These are phyloP conservation scores for Pseudomugil tenellus DNA, from an alignment of 2,797 vertebrate genomes.

Conservation along the genomic window DNA sequence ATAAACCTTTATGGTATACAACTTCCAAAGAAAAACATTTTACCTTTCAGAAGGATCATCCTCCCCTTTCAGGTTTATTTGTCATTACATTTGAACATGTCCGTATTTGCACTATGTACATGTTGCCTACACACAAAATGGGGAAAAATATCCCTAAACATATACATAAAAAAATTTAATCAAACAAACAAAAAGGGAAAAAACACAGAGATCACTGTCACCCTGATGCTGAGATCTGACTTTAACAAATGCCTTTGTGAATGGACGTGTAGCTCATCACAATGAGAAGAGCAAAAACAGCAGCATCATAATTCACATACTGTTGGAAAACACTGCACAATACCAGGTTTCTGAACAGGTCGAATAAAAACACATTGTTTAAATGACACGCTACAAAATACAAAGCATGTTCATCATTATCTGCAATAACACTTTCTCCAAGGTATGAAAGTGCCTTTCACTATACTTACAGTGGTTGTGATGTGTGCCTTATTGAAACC, in stretches of 20 bases:
- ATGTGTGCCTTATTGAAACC: conserved; percentile 39
- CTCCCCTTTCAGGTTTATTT: conserved; percentile 70
- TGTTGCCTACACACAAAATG: conserved; percentile 67
- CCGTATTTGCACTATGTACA: conserved; percentile 81
- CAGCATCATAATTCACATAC: conserved; percentile 53
- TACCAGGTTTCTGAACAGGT: conserved; percentile 67
- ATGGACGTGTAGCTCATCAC: conserved; percentile 50
- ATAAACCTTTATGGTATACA: conserved; percentile 19
- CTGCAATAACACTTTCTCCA: conserved; percentile 39
- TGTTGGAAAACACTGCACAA: conserved; percentile 61
- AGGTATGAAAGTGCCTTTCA: conserved; percentile 33
- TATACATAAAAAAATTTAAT: conserved; percentile 31
- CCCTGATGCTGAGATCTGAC: conserved; percentile 51
- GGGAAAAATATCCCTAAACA: conserved; percentile 59
- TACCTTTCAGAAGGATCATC: conserved; percentile 54
- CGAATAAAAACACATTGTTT: conserved; percentile 64
- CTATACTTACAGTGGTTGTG: conserved; percentile 62
- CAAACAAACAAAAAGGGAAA: conserved; percentile 30
- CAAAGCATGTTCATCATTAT: conserved; percentile 64
- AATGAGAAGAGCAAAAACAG: conserved; percentile 41
- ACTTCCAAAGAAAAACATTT: conserved; percentile 37
- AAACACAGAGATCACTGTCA: conserved; percentile 66
- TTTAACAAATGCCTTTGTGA: conserved; percentile 34
- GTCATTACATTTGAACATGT: conserved; percentile 76
- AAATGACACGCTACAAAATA: conserved; percentile 66